phyloP scores from a whole-genome alignment of 2,888 invertebrate species.

The Nezara viridula region DNA sequence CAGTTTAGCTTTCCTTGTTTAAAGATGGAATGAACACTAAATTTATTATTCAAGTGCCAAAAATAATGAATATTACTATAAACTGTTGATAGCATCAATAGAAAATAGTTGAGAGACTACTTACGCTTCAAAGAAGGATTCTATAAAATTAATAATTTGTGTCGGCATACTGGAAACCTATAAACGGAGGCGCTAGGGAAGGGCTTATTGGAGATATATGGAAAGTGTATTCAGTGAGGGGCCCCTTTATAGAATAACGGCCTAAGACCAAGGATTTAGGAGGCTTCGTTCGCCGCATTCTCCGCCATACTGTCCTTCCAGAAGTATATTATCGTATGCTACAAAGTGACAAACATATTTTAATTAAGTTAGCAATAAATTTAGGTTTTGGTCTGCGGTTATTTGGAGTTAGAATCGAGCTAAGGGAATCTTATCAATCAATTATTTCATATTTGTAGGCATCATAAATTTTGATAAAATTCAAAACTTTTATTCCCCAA shows the following conservation, averaged over 20 bases:
- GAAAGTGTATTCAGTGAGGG: constrained; percentile 40
- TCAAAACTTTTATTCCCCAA: too few relatives aligned
- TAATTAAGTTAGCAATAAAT: not conserved
- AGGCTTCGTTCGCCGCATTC: not conserved
- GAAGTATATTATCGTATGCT: not conserved
- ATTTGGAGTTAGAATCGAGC: not conserved
- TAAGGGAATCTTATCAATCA: too few relatives aligned
- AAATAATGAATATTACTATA: too few relatives aligned
- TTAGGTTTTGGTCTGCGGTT: not conserved
- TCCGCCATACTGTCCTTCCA: not conserved
- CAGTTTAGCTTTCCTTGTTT: too few relatives aligned
- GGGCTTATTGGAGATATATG: constrained; percentile 33
- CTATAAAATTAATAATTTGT: not conserved
- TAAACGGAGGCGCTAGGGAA: not conserved
- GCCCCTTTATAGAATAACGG: constrained; percentile 39
- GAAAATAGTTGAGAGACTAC: not conserved
- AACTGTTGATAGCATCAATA: too few relatives aligned
- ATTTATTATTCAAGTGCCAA: too few relatives aligned
- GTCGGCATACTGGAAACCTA: not conserved
- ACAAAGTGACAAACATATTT: not conserved
- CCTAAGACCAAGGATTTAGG: not conserved
- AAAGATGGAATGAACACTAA: too few relatives aligned
- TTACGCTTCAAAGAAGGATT: too few relatives aligned
- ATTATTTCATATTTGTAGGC: too few relatives aligned
- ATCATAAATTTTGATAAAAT: too few relatives aligned